These are phyloP conservation scores for Caiman crocodilus DNA, from an alignment of 2,797 vertebrate genomes.

Conservation along the genomic window DNA sequence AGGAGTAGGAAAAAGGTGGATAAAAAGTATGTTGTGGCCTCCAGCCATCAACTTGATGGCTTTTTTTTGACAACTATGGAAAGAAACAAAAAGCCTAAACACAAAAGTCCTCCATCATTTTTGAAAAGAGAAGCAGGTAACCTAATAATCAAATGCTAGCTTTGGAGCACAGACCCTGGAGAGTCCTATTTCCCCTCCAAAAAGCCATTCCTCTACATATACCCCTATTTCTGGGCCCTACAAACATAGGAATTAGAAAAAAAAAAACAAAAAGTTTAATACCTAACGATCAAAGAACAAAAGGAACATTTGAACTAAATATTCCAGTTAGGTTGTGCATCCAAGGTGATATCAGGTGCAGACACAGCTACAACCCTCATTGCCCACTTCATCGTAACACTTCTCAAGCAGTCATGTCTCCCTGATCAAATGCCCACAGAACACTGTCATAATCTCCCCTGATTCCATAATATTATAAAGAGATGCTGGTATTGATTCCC, in stretches of 20 bases:
- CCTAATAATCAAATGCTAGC: conserved; percentile 9
- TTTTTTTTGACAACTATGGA: conserved; percentile 21
- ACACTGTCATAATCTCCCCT: not conserved
- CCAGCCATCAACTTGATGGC: not conserved
- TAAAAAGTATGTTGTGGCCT: conserved; percentile 15
- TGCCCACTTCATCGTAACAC: conserved; percentile 61
- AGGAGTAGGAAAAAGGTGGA: conserved; percentile 58
- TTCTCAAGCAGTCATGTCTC: conserved; percentile 44
- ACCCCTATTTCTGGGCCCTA: not conserved
- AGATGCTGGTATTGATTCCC: not conserved
- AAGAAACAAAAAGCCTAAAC: not conserved
- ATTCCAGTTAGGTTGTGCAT: not conserved
- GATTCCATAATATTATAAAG: not conserved
- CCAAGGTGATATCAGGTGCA: not conserved
- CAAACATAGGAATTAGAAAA: not conserved
- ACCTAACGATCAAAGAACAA: not conserved
- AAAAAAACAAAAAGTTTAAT: not conserved
- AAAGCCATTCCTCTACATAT: not conserved
- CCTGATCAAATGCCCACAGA: not conserved
- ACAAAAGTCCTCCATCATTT: not conserved
- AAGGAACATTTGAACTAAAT: not conserved
- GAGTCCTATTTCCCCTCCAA: not conserved
- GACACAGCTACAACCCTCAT: conserved; percentile 26
- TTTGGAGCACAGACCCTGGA: not conserved
- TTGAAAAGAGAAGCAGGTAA: not conserved